Conservation (phyloP, 2,113 vertebrate species). For the Forbesichthys agassizii region DNA sequence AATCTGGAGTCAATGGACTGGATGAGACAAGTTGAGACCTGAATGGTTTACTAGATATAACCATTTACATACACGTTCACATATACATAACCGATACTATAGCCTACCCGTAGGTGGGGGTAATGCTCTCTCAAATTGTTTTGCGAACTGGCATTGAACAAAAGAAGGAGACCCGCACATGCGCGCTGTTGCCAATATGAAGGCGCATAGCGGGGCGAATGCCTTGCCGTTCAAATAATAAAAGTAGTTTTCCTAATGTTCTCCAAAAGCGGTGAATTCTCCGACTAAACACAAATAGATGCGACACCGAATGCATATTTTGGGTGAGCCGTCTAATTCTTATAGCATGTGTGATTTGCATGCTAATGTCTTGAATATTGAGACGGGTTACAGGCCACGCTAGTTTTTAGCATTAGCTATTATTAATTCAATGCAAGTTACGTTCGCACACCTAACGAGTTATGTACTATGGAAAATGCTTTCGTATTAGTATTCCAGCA, state of each 20-base stretch:
- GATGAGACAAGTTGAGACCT: too few relatives aligned
- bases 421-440: too few relatives aligned
- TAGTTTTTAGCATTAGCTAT: background rate
- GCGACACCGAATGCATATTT: constrained; percentile 67
- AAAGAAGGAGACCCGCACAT: background rate
- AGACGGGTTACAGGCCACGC: background rate
- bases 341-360: background rate
- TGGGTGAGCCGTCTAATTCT: constrained; percentile 60
- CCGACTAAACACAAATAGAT: constrained; percentile 67
- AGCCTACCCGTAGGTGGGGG: background rate
- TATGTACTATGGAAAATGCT: too few relatives aligned
- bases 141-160: background rate
- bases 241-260: constrained; percentile 46
- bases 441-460: too few relatives aligned
- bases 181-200: constrained; percentile 65
- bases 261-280: constrained; percentile 35
- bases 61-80: too few relatives aligned
- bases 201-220: constrained; percentile 60
- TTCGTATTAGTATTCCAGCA: too few relatives aligned
- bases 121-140: background rate
- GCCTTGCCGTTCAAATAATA: constrained; percentile 59
- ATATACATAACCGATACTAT: background rate
- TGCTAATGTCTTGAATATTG: background rate
- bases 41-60: too few relatives aligned
- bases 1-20: too few relatives aligned